phyloP scores from a whole-genome alignment of 2,888 invertebrate species.

The Polyploca ridens region DNA sequence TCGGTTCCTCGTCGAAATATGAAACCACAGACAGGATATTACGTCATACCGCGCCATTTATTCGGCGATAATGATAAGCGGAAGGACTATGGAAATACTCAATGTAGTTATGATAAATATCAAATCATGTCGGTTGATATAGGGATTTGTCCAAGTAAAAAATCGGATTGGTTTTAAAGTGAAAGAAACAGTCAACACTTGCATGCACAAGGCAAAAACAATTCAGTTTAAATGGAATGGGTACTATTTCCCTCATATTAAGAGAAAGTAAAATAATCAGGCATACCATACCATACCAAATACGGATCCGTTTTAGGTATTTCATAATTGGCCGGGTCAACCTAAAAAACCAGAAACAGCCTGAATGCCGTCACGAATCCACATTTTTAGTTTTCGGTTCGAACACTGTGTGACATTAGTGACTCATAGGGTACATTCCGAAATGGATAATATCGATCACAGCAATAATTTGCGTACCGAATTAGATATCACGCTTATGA shows the following conservation, averaged over 20 bases:
- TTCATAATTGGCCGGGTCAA: neutral
- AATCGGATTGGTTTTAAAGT: no score
- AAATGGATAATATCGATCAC: no score
- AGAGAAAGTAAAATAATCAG: neutral
- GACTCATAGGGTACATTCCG: neutral
- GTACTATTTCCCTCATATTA: neutral
- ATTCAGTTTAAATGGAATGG: neutral
- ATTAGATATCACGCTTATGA: no score
- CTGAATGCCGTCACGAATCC: neutral
- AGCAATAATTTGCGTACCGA: no score
- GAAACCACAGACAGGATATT: constrained; percentile 43
- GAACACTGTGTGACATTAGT: neutral
- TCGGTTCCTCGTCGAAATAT: constrained; percentile 19
- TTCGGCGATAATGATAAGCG: neutral
- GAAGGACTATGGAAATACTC: no score
- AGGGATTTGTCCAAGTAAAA: no score
- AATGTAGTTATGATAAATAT: no score
- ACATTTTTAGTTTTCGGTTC: neutral
- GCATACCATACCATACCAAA: neutral
- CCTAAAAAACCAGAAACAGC: neutral
- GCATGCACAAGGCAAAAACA: neutral
- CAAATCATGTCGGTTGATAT: no score
- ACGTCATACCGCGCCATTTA: constrained; percentile 39
- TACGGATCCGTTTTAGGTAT: neutral
- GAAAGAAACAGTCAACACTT: neutral